Conservation (phyloP, 2,113 vertebrate genomes). For the Cnemophilus loriae region DNA sequence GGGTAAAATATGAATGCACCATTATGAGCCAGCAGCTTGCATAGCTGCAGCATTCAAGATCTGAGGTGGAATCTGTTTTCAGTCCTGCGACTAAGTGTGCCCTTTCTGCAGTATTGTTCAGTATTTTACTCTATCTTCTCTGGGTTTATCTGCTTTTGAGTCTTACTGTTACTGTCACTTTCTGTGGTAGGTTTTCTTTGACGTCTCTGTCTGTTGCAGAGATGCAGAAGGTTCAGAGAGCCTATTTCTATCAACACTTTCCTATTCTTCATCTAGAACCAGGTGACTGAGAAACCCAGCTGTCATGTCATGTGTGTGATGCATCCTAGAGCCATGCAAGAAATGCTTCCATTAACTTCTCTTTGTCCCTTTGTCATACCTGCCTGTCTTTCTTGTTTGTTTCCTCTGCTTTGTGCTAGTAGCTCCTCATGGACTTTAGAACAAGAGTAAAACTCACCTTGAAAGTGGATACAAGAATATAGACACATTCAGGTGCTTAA, state of each 20-base stretch:
- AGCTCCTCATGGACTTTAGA: conserved; percentile 23
- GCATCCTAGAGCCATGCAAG: conserved; percentile 57
- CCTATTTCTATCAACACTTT: conserved; percentile 91
- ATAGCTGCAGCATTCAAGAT: background rate
- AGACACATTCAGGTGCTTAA: background rate
- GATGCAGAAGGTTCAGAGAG: conserved; percentile 90
- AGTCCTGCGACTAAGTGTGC: background rate
- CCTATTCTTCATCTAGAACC: conserved; percentile 87
- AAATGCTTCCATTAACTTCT: conserved; percentile 45
- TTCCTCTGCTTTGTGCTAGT: conserved; percentile 66
- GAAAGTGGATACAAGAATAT: background rate
- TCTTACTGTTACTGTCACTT: conserved; percentile 52
- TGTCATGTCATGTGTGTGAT: conserved; percentile 59
- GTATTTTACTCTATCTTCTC: conserved; percentile 34
- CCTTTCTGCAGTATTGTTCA: background rate
- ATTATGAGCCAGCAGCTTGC: background rate
- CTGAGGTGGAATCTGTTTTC: background rate
- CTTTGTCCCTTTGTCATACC: conserved; percentile 33
- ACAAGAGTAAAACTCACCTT: background rate
- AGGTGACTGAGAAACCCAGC: conserved; percentile 79
- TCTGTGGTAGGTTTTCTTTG: conserved; percentile 73
- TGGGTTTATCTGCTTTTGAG: conserved; percentile 40
- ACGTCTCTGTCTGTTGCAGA: conserved; percentile 84
- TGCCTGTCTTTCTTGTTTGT: conserved; percentile 50
- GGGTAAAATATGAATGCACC: background rate